Base-by-base conservation (phyloP, 1,140 invertebrate genomes). In the Cotesia glomerata region DNA sequence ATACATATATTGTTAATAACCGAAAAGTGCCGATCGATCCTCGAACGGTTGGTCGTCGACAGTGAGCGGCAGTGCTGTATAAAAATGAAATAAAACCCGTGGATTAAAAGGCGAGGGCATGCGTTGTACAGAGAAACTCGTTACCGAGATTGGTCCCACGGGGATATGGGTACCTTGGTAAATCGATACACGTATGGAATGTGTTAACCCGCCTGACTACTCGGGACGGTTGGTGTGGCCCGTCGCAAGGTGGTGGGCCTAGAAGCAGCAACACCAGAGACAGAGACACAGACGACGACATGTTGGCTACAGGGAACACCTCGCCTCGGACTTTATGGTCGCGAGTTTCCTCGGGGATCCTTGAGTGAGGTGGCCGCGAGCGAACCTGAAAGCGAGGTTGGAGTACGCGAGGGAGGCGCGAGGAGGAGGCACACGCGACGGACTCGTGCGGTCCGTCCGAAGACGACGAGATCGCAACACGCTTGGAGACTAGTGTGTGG, bases 261-360 rank as follows among this genome's bases (percentile, higher is more conserved):
- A 86, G 84, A 82, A 45, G 39, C 36, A 39, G 36, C 39, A 45
- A 11, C 26, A 26, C 7, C 36, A 39, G 36, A 7, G 11, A 11
- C 39, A 45, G 39, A 45, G 39, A 45, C 8, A 45, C 39, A 85
- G 84, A 85, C 83, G 84, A 86, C 85, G 84, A 86, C 85, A 85
- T 86, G 84, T 84, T 85, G 82, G 80, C 79, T 82, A 79, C 76
- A 82, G 80, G 82, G 78, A 83, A 77, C 71, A 81, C 74, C 79
- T 82, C 79, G 80, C 77, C 81, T 82, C 80, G 80, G 79, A 84
- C 78, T 77, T 84, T 84, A 78, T 73, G 77, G 76, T 73, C 77
- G 80, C 82, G 79, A 84, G 79, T 81, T 79, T 78, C 76, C 76
- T 81, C 80, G 74, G 76, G 79, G 69, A 77, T 81, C 74, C 65